Percentiles rank a stretch among this genome's conserved stretches.
These are phyloP conservation scores for Mythimna pallens DNA, from an alignment of 2,888 invertebrate species.

Conservation along the genomic window DNA sequence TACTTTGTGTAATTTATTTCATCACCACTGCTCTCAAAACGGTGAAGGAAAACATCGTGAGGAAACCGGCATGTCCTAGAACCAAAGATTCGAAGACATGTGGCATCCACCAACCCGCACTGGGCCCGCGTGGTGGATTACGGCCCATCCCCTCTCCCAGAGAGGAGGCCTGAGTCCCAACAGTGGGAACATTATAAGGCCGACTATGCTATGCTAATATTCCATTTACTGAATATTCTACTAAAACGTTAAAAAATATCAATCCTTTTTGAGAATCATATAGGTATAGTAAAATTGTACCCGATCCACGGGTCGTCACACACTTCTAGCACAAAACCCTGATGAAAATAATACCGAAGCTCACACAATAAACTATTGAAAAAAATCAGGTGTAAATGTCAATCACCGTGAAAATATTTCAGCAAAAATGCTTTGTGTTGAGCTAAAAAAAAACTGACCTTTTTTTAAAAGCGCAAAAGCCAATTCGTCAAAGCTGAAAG, in stretches of 20 bases:
- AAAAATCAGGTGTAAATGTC: constrained; percentile 58
- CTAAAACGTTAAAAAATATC: not conserved
- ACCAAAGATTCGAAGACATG: too few species aligned
- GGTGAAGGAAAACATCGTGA: too few species aligned
- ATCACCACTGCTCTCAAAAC: too few species aligned
- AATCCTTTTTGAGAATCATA: not conserved
- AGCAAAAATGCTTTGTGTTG: constrained; percentile 61
- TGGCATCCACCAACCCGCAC: too few species aligned
- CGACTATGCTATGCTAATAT: too few species aligned
- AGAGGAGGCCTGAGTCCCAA: too few species aligned
- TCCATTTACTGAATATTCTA: not conserved
- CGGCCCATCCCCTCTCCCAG: too few species aligned
- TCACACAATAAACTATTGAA: constrained; percentile 51
- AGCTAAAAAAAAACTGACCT: constrained; percentile 30
- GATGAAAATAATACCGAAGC: constrained; percentile 35
- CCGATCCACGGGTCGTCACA: not conserved
- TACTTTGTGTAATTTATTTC: too few species aligned
- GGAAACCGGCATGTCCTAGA: too few species aligned
- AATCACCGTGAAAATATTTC: constrained; percentile 62
- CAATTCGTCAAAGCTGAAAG: constrained; percentile 61
- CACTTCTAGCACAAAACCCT: constrained; percentile 10
- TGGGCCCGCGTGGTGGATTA: too few species aligned
- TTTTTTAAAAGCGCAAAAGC: constrained; percentile 50
- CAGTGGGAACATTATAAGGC: too few species aligned
- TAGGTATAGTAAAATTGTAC: not conserved